A percentile compares a stretch with the other conserved stretches of the same genome.
Conservation (phyloP, 2,797 vertebrate genomes). For the Betta splendens region DNA sequence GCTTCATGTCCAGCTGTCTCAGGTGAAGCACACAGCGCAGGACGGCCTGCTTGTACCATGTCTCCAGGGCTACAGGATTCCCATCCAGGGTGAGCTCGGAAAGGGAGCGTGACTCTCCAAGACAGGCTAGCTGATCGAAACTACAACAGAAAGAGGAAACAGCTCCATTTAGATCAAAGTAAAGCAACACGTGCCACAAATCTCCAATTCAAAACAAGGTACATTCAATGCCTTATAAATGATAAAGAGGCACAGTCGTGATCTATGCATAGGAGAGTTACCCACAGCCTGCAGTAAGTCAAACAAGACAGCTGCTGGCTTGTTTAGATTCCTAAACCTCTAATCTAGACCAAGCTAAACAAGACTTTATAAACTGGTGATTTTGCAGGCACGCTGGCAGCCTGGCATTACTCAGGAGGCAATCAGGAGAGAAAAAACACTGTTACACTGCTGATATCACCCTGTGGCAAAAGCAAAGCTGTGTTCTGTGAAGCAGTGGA, state of each 20-base stretch:
- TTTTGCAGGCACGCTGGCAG: slow-evolving; percentile 35
- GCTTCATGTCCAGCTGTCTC: slow-evolving; percentile 98
- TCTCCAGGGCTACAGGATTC: slow-evolving; percentile 98
- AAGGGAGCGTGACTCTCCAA: slow-evolving; percentile 88
- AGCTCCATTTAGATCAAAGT: background rate
- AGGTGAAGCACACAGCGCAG: slow-evolving; percentile 97
- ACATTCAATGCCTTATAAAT: slow-evolving; percentile 2
- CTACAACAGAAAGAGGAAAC: slow-evolving; percentile 71
- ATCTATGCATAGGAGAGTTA: slow-evolving; percentile 4
- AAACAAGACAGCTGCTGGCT: background rate
- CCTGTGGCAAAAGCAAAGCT: slow-evolving; percentile 50
- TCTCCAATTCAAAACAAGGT: background rate
- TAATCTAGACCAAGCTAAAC: slow-evolving; percentile 27
- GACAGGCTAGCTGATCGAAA: slow-evolving; percentile 92
- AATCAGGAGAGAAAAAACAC: slow-evolving; percentile 21
- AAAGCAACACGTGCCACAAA: slow-evolving; percentile 16
- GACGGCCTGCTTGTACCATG: slow-evolving; percentile 97
- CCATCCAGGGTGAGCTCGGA: slow-evolving; percentile 98
- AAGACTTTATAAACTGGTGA: slow-evolving; percentile 23
- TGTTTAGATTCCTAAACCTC: slow-evolving; percentile 23
- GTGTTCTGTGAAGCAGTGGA: slow-evolving; percentile 5
- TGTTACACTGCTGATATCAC: slow-evolving; percentile 19
- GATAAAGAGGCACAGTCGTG: background rate
- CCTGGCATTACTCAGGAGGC: slow-evolving; percentile 37
- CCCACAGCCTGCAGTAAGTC: slow-evolving; percentile 4